phyloP scores from a whole-genome alignment of 2,888 invertebrate species.

The Nesidiocoris tenuis region DNA sequence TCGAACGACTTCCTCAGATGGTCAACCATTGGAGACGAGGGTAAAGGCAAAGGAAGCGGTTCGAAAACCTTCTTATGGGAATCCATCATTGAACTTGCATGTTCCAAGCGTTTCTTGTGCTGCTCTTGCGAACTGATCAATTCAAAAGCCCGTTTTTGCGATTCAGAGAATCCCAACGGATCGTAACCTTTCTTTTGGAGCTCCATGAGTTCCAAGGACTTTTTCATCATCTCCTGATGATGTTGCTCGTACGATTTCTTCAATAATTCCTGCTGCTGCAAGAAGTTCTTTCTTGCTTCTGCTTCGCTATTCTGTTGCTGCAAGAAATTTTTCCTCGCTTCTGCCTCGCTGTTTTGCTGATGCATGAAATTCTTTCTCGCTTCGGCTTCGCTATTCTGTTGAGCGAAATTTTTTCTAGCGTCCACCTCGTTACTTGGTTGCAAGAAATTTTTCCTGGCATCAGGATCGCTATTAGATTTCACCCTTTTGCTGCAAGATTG shows the following conservation, averaged over 20 bases:
- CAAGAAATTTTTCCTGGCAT: no score
- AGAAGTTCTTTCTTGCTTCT: conserved; percentile 3
- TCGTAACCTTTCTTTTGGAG: conserved; percentile 39
- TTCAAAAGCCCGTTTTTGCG: conserved; percentile 32
- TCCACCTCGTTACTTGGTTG: conserved; percentile 11
- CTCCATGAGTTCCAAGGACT: conserved; percentile 21
- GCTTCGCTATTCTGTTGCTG: conserved; percentile 21
- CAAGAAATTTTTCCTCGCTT: conserved; percentile 9
- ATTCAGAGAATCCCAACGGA: conserved; percentile 15
- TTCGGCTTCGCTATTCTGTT: not conserved
- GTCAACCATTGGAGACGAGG: conserved; percentile 9
- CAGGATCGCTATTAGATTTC: not conserved
- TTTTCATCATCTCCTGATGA: conserved; percentile 19
- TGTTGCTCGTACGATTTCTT: conserved; percentile 17
- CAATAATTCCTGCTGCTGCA: conserved; percentile 28
- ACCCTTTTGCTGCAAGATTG: conserved; percentile 13
- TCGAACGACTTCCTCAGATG: conserved; percentile 28
- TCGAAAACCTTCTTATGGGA: conserved; percentile 30
- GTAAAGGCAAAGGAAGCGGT: conserved; percentile 19
- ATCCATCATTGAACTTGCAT: not conserved
- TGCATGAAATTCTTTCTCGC: not conserved
- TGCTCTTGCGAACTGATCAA: conserved; percentile 21
- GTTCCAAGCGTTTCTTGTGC: conserved; percentile 22
- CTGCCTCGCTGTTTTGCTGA: not conserved
- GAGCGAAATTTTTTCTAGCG: conserved; percentile 20